A percentile compares a stretch with the other conserved stretches of the same genome.
These are phyloP conservation scores for Meandrina meandrites DNA, from an alignment of 92 coral and sea anemone species.

Conservation along the genomic window DNA sequence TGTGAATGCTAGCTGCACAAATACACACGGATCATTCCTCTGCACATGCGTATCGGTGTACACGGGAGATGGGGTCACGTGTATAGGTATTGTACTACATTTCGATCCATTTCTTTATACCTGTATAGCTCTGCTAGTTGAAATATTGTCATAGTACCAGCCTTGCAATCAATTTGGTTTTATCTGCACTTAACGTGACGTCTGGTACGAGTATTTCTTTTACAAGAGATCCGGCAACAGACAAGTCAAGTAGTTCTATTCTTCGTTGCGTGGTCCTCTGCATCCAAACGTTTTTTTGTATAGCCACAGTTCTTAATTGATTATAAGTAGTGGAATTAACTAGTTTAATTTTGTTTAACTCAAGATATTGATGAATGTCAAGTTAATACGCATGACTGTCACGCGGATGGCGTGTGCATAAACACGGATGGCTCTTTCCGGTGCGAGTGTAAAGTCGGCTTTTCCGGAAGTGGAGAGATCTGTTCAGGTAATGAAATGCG, in stretches of 20 bases:
- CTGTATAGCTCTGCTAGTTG: background rate
- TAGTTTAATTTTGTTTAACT: background rate
- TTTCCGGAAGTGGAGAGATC: slow-evolving; percentile 65
- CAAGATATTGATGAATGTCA: slow-evolving; percentile 81
- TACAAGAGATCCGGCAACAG: too few species aligned
- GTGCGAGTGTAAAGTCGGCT: slow-evolving; percentile 79
- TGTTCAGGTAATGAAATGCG: slow-evolving; percentile 60
- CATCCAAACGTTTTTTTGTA: too few species aligned
- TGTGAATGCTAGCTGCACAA: slow-evolving; percentile 78
- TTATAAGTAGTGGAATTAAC: background rate
- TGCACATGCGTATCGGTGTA: slow-evolving; percentile 80
- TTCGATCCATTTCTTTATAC: background rate
- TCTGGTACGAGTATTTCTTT: too few species aligned
- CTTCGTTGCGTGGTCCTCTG: too few species aligned
- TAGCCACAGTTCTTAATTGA: too few species aligned
- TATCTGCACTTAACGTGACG: too few species aligned
- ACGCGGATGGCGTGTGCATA: slow-evolving; percentile 68
- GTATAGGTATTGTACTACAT: slow-evolving; percentile 45
- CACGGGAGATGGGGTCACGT: slow-evolving; percentile 84
- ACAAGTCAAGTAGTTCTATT: too few species aligned
- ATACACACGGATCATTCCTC: slow-evolving; percentile 71
- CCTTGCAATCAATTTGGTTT: too few species aligned
- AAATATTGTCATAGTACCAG: too few species aligned
- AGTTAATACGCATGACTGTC: slow-evolving; percentile 66
- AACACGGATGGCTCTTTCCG: slow-evolving; percentile 86